Base-by-base conservation (phyloP, 2,797 vertebrate genomes). In the Rhinatrema bivittatum region DNA sequence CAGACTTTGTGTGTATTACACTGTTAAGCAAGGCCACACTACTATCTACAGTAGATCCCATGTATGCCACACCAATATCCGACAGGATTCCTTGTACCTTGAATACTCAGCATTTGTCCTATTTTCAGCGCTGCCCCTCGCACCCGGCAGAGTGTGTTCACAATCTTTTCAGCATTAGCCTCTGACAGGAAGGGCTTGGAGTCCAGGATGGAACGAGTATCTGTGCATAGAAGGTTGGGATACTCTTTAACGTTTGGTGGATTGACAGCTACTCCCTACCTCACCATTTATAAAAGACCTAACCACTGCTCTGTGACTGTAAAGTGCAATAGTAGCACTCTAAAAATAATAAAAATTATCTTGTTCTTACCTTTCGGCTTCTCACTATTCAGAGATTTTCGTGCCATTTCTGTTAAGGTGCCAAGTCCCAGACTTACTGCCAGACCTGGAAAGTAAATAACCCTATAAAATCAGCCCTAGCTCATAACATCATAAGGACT, bases 51-150 rank as follows among this genome's bases (percentile, higher is more conserved):
- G n/a, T n/a, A n/a, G n/a, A n/a, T n/a, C n/a, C n/a, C n/a, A n/a
- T n/a, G n/a, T n/a, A n/a, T n/a, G n/a, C n/a, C n/a, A n/a, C n/a
- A n/a, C n/a, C n/a, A n/a, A n/a, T n/a, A n/a, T n/a, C n/a, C n/a
- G n/a, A n/a, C n/a, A n/a, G n/a, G n/a, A n/a, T n/a, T n/a, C n/a
- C n/a, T n/a, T n/a, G n/a, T n/a, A 95, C 92, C 92, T 77, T 95
- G 92, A 42, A 95, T 89, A 63, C 92, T 95, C 32, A 95, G 80
- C 91, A 93, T 92, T 60, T 95, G 92, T 29, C 91, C 92, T 3
- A 95, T 73, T 68, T 95, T 95, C 16, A 95, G 87, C 0, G 91
- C 92, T 0, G 91, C 91, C 3, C 91, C 92, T 3, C 91, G 84
- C 20, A 94, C 89, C 16, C 88, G 89, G 56, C 92, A 95, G 36